These are phyloP conservation scores for Sorex fumeus DNA, from an alignment of 2,113 vertebrate species.

Conservation along the genomic window DNA sequence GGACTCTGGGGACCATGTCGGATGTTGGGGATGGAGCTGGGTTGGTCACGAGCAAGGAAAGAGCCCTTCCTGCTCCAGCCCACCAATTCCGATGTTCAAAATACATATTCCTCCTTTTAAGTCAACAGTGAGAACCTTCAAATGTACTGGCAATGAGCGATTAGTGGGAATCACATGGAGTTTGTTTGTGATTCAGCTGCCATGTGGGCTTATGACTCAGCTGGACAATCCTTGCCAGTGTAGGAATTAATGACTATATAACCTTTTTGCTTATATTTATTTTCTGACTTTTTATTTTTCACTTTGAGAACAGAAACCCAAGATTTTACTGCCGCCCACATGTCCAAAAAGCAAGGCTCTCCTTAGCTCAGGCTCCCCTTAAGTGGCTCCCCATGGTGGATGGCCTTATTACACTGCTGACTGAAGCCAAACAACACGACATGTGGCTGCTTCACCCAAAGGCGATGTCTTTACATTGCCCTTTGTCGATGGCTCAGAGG, in stretches of 20 bases:
- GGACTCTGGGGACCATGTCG: not conserved
- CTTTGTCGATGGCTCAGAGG: constrained; percentile 77
- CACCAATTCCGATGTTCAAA: not conserved
- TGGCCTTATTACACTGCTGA: constrained; percentile 56
- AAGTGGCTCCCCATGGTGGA: too few species aligned
- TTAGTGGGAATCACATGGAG: constrained; percentile 47
- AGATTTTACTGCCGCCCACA: not conserved
- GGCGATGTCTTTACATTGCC: constrained; percentile 63
- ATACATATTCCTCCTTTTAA: constrained; percentile 1
- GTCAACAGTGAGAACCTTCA: not conserved
- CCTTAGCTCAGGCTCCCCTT: too few species aligned
- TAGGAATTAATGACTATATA: constrained; percentile 31
- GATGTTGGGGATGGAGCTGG: not conserved
- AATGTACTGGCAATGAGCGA: constrained; percentile 17
- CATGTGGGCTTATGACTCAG: constrained; percentile 57
- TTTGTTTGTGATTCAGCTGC: constrained; percentile 49
- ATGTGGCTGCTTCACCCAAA: constrained; percentile 78
- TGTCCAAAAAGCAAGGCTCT: too few species aligned
- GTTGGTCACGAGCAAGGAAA: too few species aligned
- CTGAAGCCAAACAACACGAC: constrained; percentile 67
- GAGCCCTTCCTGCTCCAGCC: not conserved
- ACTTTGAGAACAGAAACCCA: constrained; percentile 79
- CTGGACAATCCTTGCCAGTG: constrained; percentile 32
- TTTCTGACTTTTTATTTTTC: not conserved
- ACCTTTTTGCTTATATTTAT: constrained; percentile 37